A percentile compares a stretch with the other conserved stretches of the same genome.
Conservation (phyloP, 2,113 vertebrate genomes). For the Phrynosoma blainvillii region DNA sequence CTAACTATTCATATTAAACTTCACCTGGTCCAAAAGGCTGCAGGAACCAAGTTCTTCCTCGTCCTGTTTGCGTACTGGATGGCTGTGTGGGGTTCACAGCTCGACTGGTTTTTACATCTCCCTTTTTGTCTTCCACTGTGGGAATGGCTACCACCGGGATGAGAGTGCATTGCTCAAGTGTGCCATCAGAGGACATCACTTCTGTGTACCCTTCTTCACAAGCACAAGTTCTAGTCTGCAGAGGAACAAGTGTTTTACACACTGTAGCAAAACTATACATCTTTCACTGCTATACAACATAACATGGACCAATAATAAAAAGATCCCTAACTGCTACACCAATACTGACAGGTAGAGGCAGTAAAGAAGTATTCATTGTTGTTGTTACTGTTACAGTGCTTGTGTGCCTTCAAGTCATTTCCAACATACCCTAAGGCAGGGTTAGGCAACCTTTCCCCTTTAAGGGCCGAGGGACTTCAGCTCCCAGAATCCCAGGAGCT, state of each 20-base stretch:
- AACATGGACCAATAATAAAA: not conserved
- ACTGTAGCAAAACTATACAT: conserved; percentile 36
- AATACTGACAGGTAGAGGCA: not conserved
- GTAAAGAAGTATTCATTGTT: not conserved
- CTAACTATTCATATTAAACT: conserved; percentile 56
- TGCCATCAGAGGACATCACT: conserved; percentile 86
- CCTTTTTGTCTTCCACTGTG: conserved; percentile 87
- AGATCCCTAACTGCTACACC: not conserved
- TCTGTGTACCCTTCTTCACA: conserved; percentile 97
- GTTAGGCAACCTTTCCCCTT: too few species aligned
- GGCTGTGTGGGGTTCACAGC: conserved; percentile 90
- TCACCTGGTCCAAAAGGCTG: conserved; percentile 96
- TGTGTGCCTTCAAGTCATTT: too few species aligned
- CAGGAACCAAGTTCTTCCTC: conserved; percentile 95
- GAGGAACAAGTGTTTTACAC: conserved; percentile 64
- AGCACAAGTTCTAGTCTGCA: conserved; percentile 84
- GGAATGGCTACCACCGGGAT: conserved; percentile 93
- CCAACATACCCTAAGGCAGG: too few species aligned
- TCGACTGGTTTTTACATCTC: conserved; percentile 95
- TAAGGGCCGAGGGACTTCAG: too few species aligned
- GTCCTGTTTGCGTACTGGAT: conserved; percentile 82
- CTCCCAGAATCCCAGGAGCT: too few species aligned
- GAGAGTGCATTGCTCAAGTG: conserved; percentile 90
- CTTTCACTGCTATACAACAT: conserved; percentile 22
- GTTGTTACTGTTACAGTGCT: too few species aligned